phyloP scores from a whole-genome alignment of 2,888 invertebrate genomes.

The Chironomus riparius region DNA sequence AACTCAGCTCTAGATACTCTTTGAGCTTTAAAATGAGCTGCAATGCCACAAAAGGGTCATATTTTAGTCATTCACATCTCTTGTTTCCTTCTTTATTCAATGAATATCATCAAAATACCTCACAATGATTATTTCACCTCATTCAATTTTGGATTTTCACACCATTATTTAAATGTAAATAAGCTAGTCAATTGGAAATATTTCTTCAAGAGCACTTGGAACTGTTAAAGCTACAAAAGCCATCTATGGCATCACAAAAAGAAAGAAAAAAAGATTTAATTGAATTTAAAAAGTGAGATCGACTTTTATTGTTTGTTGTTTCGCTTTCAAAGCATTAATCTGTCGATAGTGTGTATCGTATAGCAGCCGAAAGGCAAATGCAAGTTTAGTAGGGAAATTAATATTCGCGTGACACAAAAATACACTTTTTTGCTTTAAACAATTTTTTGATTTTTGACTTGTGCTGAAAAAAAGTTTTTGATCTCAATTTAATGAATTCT shows the following conservation, averaged over 20 bases:
- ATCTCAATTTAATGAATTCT: too few species aligned
- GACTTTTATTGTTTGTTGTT: background rate
- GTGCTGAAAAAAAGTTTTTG: background rate
- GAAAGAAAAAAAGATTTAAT: background rate
- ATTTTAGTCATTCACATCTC: too few species aligned
- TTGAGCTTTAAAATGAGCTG: too few species aligned
- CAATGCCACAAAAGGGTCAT: too few species aligned
- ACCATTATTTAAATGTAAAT: background rate
- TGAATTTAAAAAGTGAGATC: background rate
- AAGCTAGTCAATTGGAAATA: background rate
- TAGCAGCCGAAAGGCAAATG: background rate
- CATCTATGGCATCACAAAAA: too few species aligned
- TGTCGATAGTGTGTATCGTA: background rate
- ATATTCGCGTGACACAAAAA: slow-evolving; percentile 16
- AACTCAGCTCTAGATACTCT: too few species aligned
- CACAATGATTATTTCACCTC: too few species aligned
- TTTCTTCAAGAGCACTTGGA: too few species aligned
- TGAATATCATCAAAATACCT: too few species aligned
- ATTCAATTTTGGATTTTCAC: background rate
- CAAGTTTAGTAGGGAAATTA: background rate
- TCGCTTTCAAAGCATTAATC: background rate
- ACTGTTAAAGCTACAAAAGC: too few species aligned
- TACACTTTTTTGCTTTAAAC: background rate
- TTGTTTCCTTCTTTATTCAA: too few species aligned
- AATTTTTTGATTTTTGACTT: background rate